A percentile compares a stretch with the other conserved stretches of the same genome.
Evolutionary conservation across 2,888 invertebrate genomes (phyloP).

Genomic region (Morpho achilles): DNA sequence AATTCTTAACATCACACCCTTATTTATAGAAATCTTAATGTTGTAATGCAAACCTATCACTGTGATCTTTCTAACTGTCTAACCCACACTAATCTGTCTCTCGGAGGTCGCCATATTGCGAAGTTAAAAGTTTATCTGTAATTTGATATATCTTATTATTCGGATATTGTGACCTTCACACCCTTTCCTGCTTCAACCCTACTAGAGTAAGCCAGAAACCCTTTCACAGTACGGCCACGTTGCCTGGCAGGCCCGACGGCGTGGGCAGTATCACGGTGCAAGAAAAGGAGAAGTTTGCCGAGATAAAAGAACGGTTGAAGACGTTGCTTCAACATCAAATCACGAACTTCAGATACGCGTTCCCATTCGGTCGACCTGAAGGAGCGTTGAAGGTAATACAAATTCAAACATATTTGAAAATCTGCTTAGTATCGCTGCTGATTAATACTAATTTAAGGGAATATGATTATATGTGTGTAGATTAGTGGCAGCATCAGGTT

Average conservation of each 20-base stretch:
- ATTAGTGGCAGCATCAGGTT: too few species aligned
- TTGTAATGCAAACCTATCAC: constrained; percentile 3
- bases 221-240: constrained; percentile 77
- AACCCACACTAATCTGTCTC: constrained; percentile 54
- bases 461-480: too few species aligned
- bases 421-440: too few species aligned
- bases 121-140: too few species aligned
- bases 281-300: constrained; percentile 98
- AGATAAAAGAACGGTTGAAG: constrained; percentile 96
- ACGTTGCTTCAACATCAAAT: constrained; percentile 97
- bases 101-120: constrained; percentile 49
- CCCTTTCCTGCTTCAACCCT: constrained; percentile 68
- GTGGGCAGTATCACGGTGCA: constrained; percentile 99
- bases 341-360: constrained; percentile 99
- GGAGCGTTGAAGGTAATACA: constrained; percentile 89
- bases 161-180: constrained; percentile 20
- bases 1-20: too few species aligned
- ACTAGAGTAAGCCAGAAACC: constrained; percentile 74
- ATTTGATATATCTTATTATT: too few species aligned
- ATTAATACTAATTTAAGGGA: too few species aligned
- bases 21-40: not conserved
- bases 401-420: not conserved
- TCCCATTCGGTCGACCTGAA: constrained; percentile 99
- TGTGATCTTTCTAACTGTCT: constrained; percentile 31
- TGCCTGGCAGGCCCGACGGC: constrained; percentile 94